Evolutionary conservation across 1,140 invertebrate genomes (phyloP).

Genomic region (Antheraea pernyi): DNA sequence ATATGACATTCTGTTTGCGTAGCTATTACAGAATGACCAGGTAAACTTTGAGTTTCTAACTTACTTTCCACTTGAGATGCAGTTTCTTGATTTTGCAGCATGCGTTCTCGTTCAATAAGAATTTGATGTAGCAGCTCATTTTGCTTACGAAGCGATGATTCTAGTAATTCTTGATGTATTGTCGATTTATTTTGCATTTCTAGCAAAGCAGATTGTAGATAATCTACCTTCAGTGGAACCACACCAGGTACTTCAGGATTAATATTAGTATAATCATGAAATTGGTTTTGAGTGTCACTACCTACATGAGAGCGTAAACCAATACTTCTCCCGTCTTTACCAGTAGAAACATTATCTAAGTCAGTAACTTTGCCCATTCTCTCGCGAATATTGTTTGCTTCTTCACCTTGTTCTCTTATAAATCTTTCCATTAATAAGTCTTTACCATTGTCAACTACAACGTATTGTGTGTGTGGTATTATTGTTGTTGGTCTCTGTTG

Average conservation of each 20-base stretch:
- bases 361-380: conserved; percentile 79
- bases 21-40: conserved; percentile 86
- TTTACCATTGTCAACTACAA: conserved; percentile 86
- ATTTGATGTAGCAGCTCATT: conserved; percentile 86
- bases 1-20: conserved; percentile 90
- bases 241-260: conserved; percentile 59
- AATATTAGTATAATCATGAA: conserved; percentile 58
- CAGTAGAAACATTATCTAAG: conserved; percentile 61
- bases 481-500: conserved; percentile 76
- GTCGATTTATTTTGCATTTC: conserved; percentile 75
- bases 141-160: conserved; percentile 85
- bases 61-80: conserved; percentile 80
- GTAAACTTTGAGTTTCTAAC: conserved; percentile 90
- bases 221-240: conserved; percentile 64
- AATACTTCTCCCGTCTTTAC: conserved; percentile 51
- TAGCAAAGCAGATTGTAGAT: conserved; percentile 64
- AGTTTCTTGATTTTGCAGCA: conserved; percentile 78
- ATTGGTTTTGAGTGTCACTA: conserved; percentile 45
- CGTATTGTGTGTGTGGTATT: conserved; percentile 81
- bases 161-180: conserved; percentile 78
- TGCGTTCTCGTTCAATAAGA: conserved; percentile 83
- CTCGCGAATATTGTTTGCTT: conserved; percentile 77
- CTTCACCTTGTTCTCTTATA: conserved; percentile 88
- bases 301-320: conserved; percentile 43
- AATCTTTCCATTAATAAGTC: conserved; percentile 89